phyloP scores from a whole-genome alignment of 1,140 invertebrate genomes.

The Drosophila pseudoobscura region DNA sequence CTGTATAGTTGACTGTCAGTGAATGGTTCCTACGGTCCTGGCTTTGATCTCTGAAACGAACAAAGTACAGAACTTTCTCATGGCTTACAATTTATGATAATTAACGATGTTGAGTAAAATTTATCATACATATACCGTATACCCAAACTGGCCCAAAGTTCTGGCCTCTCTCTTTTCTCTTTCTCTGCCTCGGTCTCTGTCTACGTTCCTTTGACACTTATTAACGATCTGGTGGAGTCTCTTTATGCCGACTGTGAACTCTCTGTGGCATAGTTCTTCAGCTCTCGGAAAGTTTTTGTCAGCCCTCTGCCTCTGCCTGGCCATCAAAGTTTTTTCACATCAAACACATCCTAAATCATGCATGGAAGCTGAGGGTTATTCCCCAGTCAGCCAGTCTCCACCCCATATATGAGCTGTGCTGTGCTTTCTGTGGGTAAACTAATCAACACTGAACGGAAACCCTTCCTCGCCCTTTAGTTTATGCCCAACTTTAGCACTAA shows the following conservation, averaged over 20 bases:
- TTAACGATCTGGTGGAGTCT: conserved; percentile 52
- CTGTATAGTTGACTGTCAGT: background rate
- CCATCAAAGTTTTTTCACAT: conserved; percentile 66
- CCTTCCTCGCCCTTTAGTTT: background rate
- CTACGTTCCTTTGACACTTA: conserved; percentile 21
- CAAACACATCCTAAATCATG: conserved; percentile 70
- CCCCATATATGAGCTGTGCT: conserved; percentile 6
- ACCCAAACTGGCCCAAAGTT: background rate
- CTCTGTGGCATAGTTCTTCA: conserved; percentile 37
- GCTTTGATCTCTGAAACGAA: background rate
- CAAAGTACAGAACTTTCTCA: background rate
- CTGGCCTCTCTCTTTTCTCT: background rate
- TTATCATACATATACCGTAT: conserved; percentile 34
- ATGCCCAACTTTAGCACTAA: conserved; percentile 50
- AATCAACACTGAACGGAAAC: conserved; percentile 57
- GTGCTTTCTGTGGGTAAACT: conserved; percentile 55
- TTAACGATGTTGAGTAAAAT: conserved; percentile 42
- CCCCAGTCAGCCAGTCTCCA: conserved; percentile 30
- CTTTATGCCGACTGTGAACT: conserved; percentile 51
- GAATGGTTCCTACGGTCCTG: background rate
- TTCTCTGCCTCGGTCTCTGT: background rate
- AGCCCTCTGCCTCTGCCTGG: conserved; percentile 22
- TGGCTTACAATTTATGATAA: conserved; percentile 33
- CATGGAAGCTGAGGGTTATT: conserved; percentile 60
- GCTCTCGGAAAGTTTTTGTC: conserved; percentile 55